phyloP scores from a whole-genome alignment of 2,888 invertebrate species.

The Meandrusa payeni region DNA sequence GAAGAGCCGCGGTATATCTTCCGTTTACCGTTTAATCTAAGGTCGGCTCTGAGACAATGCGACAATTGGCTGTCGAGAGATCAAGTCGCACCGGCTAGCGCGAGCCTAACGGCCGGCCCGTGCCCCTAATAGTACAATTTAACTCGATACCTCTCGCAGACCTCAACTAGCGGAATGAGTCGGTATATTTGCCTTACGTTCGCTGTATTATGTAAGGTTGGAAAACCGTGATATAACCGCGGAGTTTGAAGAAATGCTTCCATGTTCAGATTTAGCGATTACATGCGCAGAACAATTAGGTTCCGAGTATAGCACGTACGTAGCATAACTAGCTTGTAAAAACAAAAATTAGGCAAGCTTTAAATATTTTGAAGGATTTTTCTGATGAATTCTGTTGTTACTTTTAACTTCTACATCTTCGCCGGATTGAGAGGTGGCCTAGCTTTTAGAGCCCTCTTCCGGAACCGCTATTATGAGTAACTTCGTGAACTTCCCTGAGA shows the following conservation, averaged over 20 bases:
- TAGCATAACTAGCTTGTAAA: too few relatives aligned
- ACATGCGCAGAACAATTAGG: not conserved
- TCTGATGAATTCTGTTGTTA: too few relatives aligned
- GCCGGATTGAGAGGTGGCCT: too few relatives aligned
- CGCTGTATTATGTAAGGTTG: constrained; percentile 68
- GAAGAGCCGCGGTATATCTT: constrained; percentile 71
- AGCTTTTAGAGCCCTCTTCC: too few relatives aligned
- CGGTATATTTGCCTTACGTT: constrained; percentile 69
- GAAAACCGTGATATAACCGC: constrained; percentile 65
- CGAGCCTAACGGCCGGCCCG: constrained; percentile 72
- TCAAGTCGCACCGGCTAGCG: constrained; percentile 54
- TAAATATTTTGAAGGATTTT: too few relatives aligned
- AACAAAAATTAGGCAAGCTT: too few relatives aligned
- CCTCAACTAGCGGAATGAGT: constrained; percentile 69
- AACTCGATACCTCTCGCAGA: constrained; percentile 70
- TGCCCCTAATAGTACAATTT: constrained; percentile 77
- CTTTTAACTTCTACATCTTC: too few relatives aligned
- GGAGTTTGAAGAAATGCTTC: constrained; percentile 38
- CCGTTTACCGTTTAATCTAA: constrained; percentile 70
- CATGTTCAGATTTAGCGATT: constrained; percentile 23
- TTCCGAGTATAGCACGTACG: too few relatives aligned
- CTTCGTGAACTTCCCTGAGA: too few relatives aligned
- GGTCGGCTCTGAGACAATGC: constrained; percentile 72
- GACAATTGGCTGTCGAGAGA: constrained; percentile 58
- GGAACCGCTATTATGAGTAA: too few relatives aligned